These are phyloP conservation scores for Chamaea fasciata DNA, from an alignment of 2,113 vertebrate species.

Conservation along the genomic window DNA sequence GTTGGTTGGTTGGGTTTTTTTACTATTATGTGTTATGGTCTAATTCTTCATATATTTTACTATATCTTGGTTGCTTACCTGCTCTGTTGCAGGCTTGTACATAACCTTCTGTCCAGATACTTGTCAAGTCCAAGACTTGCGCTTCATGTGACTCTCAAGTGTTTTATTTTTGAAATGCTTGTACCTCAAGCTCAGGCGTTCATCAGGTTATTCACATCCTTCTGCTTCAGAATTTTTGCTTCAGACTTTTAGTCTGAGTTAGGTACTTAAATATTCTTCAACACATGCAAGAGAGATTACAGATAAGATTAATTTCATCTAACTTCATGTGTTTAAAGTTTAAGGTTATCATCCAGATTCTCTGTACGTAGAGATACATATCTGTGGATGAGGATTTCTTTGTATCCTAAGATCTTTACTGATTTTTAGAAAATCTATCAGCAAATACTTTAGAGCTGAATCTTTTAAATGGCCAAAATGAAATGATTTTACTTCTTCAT, in stretches of 20 bases:
- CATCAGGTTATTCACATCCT: not conserved
- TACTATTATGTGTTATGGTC: not conserved
- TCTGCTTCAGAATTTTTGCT: not conserved
- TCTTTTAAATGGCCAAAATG: not conserved
- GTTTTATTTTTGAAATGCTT: not conserved
- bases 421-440: not conserved
- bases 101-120: not conserved
- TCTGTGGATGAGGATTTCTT: not conserved
- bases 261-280: not conserved
- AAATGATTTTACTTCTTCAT: not conserved
- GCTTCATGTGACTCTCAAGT: not conserved
- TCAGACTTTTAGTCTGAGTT: not conserved
- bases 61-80: not conserved
- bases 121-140: not conserved
- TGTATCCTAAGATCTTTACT: not conserved
- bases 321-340: not conserved
- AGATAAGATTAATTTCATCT: not conserved
- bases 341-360: not conserved
- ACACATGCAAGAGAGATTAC: not conserved
- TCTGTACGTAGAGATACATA: not conserved
- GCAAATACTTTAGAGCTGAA: not conserved
- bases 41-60: not conserved
- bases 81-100: not conserved
- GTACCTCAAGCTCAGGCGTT: not conserved
- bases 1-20: accelerated